phyloP scores from a whole-genome alignment of 2,113 vertebrate genomes.

The Aythya baeri region DNA sequence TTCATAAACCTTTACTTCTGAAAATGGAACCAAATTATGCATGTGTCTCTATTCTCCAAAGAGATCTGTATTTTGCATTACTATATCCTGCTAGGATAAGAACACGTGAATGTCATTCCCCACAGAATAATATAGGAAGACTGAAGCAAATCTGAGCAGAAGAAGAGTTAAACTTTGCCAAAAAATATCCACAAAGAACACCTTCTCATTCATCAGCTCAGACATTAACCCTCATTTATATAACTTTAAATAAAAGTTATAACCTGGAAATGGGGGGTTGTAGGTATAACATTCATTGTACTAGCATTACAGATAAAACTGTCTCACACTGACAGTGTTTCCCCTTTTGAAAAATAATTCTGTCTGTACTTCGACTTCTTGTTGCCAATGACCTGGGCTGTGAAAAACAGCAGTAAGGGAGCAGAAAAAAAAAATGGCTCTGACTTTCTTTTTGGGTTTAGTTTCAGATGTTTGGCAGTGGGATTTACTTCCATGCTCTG shows the following conservation, averaged over 20 bases:
- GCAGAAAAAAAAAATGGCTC: neutral
- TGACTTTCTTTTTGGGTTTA: neutral
- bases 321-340: neutral
- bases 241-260: neutral
- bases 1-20: neutral
- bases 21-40: neutral
- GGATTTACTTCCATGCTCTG: slow-evolving; percentile 24
- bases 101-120: neutral
- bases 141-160: neutral
- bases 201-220: neutral
- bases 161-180: neutral
- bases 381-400: neutral
- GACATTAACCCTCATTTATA: neutral
- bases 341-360: neutral
- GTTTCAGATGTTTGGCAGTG: neutral
- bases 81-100: neutral
- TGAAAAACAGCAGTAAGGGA: neutral
- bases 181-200: neutral
- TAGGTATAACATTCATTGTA: neutral
- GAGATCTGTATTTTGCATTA: neutral
- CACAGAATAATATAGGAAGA: neutral
- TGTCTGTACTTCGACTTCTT: neutral
- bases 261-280: neutral
- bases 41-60: neutral
- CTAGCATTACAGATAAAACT: neutral